Percentiles rank a stretch among this genome's conserved stretches.
Evolutionary conservation across 2,797 vertebrate genomes (phyloP).

Genomic region (Sebastes jordani): DNA sequence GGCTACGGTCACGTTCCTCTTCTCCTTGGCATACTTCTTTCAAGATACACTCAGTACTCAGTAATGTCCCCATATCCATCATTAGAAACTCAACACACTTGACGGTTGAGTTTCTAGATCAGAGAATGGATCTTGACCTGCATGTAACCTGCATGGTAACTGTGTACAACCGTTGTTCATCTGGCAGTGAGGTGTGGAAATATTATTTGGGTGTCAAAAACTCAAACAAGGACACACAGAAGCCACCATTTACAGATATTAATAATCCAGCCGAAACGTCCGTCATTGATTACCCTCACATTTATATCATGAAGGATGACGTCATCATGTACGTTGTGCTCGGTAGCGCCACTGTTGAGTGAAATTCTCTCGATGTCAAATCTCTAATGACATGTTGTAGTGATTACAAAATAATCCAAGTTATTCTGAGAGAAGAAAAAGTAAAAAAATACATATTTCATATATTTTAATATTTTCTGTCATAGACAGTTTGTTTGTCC

Average conservation of each 20-base stretch:
- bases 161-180: neutral
- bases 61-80: neutral
- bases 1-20: neutral
- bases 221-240: neutral
- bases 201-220: neutral
- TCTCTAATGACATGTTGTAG: neutral
- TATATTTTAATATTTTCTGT: neutral
- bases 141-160: neutral
- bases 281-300: neutral
- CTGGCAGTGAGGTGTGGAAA: conserved; percentile 30
- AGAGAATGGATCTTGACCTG: conserved; percentile 5
- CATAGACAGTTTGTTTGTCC: neutral
- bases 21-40: neutral
- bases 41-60: neutral
- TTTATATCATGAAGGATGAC: neutral
- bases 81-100: neutral
- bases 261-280: neutral
- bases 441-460: neutral
- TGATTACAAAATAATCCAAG: neutral
- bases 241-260: neutral
- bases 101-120: neutral
- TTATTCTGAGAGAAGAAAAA: neutral
- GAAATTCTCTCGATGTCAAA: neutral
- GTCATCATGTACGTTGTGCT: conserved; percentile 1
- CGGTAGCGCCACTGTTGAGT: neutral